A percentile compares a stretch with the other conserved stretches of the same genome.
phyloP scores from a whole-genome alignment of 1,140 invertebrate species.

The Drosophila navojoa region DNA sequence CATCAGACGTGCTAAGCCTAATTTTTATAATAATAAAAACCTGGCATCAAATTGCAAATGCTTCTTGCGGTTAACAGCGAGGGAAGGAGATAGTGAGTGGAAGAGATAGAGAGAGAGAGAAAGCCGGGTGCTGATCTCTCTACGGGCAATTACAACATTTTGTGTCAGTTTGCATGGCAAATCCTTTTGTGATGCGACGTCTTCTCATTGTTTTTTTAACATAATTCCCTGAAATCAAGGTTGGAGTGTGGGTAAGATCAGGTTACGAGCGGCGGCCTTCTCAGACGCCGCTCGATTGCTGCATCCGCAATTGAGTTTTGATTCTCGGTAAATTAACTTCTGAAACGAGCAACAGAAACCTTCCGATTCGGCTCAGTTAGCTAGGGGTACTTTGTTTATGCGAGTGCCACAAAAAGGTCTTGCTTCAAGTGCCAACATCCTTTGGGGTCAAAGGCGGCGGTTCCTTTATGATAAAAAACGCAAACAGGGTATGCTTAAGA shows the following conservation, averaged over 20 bases:
- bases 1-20: constrained; percentile 63
- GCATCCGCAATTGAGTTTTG: constrained; percentile 75
- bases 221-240: constrained; percentile 80
- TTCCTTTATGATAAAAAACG: constrained; percentile 14
- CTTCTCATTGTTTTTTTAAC: constrained; percentile 44
- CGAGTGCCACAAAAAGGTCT: not conserved
- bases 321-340: constrained; percentile 83
- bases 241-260: constrained; percentile 78
- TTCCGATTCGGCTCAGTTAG: constrained; percentile 1
- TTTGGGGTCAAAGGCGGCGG: constrained; percentile 34
- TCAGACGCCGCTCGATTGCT: constrained; percentile 55
- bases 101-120: not conserved
- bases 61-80: constrained; percentile 57
- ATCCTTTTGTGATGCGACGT: constrained; percentile 57
- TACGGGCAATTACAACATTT: constrained; percentile 78
- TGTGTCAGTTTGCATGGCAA: constrained; percentile 77
- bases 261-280: constrained; percentile 63
- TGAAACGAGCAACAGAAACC: constrained; percentile 55
- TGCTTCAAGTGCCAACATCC: constrained; percentile 65
- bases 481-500: not conserved
- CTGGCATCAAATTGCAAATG: constrained; percentile 55
- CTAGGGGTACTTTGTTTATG: constrained; percentile 62
- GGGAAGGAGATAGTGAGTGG: not conserved
- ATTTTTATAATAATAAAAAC: constrained; percentile 82
- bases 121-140: constrained; percentile 3